Evolutionary conservation across 2,888 invertebrate species (phyloP).

Genomic region (Liodrosophila aerea): DNA sequence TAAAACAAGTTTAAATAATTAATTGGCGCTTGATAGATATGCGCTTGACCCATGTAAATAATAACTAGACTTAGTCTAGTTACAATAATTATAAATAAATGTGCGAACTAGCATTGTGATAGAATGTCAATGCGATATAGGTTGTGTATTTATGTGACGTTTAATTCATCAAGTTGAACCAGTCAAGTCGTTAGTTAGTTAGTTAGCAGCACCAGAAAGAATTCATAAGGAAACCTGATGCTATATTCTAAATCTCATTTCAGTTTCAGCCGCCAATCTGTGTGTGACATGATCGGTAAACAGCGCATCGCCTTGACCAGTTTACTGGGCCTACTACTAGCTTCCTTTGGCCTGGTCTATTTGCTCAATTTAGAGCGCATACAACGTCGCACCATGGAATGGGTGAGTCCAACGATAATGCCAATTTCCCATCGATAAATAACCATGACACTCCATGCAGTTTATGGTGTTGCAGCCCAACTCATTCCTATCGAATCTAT

Average conservation of each 20-base stretch:
- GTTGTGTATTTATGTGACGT: not conserved
- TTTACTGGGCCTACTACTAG: conserved; percentile 46
- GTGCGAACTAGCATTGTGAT: not conserved
- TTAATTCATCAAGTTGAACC: conserved; percentile 16
- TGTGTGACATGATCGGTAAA: conserved; percentile 56
- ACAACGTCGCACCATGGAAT: conserved; percentile 47
- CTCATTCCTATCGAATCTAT: conserved; percentile 82
- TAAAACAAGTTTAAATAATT: no score
- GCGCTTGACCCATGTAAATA: not conserved
- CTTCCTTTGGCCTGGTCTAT: conserved; percentile 36
- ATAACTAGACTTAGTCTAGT: not conserved
- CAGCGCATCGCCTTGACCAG: conserved; percentile 56
- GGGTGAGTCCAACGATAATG: no score
- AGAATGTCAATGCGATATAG: not conserved
- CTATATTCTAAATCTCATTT: conserved; percentile 11
- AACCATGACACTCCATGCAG: conserved; percentile 83
- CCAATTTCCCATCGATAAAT: not conserved
- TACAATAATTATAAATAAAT: no score
- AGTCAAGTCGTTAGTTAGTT: not conserved
- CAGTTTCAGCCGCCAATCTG: conserved; percentile 11
- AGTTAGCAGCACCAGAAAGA: not conserved
- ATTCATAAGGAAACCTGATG: not conserved
- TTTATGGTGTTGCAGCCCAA: conserved; percentile 85
- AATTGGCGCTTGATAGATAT: not conserved
- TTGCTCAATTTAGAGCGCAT: conserved; percentile 51